Evolutionary conservation across 2,888 invertebrate genomes (phyloP), one percentile per base, ranked within the genome.

Genomic region (Spilosoma lubricipeda): DNA sequence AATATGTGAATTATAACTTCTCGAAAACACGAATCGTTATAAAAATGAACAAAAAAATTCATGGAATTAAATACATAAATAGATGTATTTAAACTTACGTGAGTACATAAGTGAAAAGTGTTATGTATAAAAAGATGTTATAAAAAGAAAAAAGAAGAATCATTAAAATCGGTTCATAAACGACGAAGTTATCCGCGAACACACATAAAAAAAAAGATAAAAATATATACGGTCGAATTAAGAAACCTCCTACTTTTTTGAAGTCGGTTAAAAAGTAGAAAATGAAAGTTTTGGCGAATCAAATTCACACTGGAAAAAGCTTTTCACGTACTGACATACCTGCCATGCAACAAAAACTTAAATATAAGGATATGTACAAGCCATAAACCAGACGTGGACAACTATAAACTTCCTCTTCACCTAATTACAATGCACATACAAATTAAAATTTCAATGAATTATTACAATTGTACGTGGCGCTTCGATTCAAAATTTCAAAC

Each of bases 371-470:
- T 15, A 63, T 8, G 18, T 30, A 30, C 30, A 63, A 8, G 18
- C 63, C 20, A 68, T 71, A 36, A 23, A 74, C 39, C 23, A 65
- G 68, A 69, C 69, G 66, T 72, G 70, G 69, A 67, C 68, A 70
- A 36, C 33, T 56, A 68, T 67, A 66, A 63, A 75, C 72, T 75
- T 75, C 72, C 74, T 75, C 33, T 27, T 15, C 71, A 73, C 74
- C 78, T 83, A 80, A 87, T 86, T 87, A 82, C 78, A 78, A 82
- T 80, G 79, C 80, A 83, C 81, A 84, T 76, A 83, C 80, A 84
- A 80, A 81, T 80, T 76, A 77, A 67, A 71, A 83, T 80, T 85
- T 79, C 70, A 75, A 36, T 69, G 76, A 77, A 78, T 80, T 81
- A 81, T 83, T 81, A 80, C 81, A 85, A 78, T 76, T 71, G 74